Evolutionary conservation across 2,888 invertebrate genomes (phyloP).

Genomic region (Camponotus fellah): DNA sequence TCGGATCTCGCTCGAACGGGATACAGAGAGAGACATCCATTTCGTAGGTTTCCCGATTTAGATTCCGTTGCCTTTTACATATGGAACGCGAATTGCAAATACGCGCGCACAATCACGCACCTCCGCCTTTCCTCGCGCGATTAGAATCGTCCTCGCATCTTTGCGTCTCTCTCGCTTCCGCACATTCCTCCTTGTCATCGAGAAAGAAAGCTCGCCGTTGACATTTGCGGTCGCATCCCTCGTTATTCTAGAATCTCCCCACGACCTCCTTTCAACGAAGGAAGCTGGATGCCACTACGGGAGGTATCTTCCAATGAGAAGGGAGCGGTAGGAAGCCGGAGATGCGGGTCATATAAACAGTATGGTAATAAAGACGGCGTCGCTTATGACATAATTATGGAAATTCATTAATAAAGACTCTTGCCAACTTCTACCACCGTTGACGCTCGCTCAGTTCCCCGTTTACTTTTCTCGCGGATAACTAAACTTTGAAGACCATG

Average conservation of each 20-base stretch:
- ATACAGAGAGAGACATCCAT: constrained; percentile 62
- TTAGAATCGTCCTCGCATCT: constrained; percentile 6
- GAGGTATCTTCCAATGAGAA: constrained; percentile 56
- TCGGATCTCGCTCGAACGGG: constrained; percentile 60
- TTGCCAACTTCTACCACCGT: constrained; percentile 70
- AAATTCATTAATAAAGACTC: constrained; percentile 82
- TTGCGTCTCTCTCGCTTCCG: constrained; percentile 27
- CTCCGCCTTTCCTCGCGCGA: constrained; percentile 8
- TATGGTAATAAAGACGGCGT: constrained; percentile 79
- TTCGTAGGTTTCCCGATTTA: constrained; percentile 66
- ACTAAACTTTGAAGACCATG: constrained; percentile 43
- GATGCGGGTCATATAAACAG: constrained; percentile 79
- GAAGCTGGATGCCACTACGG: constrained; percentile 62
- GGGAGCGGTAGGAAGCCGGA: constrained; percentile 53
- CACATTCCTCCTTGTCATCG: constrained; percentile 21
- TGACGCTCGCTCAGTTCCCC: constrained; percentile 63
- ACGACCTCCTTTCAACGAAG: constrained; percentile 34
- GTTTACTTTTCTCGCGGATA: constrained; percentile 57
- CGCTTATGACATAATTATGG: constrained; percentile 82
- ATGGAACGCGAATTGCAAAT: constrained; percentile 76
- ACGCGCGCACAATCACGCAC: constrained; percentile 67
- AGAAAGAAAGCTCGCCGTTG: constrained; percentile 38
- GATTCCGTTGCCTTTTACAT: constrained; percentile 72
- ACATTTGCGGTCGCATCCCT: constrained; percentile 25
- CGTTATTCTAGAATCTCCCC: not conserved